Base-by-base conservation (phyloP, 2,113 vertebrate genomes). In the Pelobates fuscus region DNA sequence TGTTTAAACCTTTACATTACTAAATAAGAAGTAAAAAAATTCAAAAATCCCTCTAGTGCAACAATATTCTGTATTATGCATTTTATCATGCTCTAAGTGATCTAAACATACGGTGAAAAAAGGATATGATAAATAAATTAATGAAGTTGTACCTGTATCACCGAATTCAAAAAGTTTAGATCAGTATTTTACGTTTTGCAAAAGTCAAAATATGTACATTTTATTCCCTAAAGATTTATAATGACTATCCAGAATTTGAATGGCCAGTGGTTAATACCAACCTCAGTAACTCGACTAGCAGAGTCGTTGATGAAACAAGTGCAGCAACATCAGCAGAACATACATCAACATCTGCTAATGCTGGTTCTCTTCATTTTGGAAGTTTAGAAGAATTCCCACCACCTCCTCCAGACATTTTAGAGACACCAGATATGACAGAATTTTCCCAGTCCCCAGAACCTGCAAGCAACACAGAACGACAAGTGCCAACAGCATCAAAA, bases 201-300 rank as follows among this genome's bases (percentile, higher is more conserved):
- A 37, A 37, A 37, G 10, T 37, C 32, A 6, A 37, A 37, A 10
- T 10, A 37, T 37, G 5, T 37, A 6, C 27, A 23, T 84, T 81
- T 87, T 87, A 75, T 87, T 80, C 77, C 85, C 78, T 89, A 88
- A 96, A 97, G 93, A 92, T 90, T 81, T 86, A 88, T 86, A 89
- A 81, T 85, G 91, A 70, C 2, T 87, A 86, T 88, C 91, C 84
- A 89, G 87, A 88, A 78, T 86, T 88, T 85, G 87, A 86, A 83
- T 87, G 89, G 87, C 83, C 87, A 83, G 85, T 88, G 79, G 80
- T 83, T 71, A 18, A 81, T 41, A 84, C 87, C 32, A 82, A 82
- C 77, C 80, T 87, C 86, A 89, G 76, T 71, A 69, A 76, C 78
- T 82, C 87, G 77, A 77, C 78, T 80, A 86, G 65, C 70, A 86